Percentiles rank a stretch among this genome's conserved stretches.
These are phyloP conservation scores for Apostichopus japonicus DNA, from an alignment of 35 echinoderm and acorn worm species.

Conservation along the genomic window DNA sequence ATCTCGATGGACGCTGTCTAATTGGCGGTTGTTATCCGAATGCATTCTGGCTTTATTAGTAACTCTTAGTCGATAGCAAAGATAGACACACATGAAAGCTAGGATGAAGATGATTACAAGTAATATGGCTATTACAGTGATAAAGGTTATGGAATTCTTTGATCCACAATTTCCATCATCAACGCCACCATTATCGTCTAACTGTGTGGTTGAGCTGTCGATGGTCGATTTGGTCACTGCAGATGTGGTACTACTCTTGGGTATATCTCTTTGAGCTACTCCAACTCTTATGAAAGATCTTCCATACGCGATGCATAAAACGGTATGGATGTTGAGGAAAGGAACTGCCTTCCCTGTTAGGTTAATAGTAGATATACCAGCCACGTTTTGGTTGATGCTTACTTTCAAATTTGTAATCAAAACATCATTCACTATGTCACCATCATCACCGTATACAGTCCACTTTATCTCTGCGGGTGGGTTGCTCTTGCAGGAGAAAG, in stretches of 20 bases:
- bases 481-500: background rate
- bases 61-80: background rate
- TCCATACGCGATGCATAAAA: background rate
- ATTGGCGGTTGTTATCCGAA: background rate
- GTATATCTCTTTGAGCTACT: background rate
- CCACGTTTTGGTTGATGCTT: background rate
- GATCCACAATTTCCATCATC: background rate
- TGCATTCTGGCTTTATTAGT: background rate
- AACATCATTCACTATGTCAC: background rate
- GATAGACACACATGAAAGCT: background rate
- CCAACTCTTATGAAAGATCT: background rate
- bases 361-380: background rate
- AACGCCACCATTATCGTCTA: background rate
- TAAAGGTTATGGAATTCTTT: background rate
- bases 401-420: background rate
- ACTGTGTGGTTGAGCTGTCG: background rate
- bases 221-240: background rate
- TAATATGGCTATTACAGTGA: background rate
- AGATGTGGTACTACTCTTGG: background rate
- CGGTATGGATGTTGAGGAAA: background rate
- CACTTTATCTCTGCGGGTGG: background rate
- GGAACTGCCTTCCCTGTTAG: background rate
- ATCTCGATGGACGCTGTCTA: background rate
- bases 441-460: background rate
- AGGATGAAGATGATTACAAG: background rate